Conservation (phyloP, 1,140 invertebrate species). For the Daktulosphaira vitifoliae region DNA sequence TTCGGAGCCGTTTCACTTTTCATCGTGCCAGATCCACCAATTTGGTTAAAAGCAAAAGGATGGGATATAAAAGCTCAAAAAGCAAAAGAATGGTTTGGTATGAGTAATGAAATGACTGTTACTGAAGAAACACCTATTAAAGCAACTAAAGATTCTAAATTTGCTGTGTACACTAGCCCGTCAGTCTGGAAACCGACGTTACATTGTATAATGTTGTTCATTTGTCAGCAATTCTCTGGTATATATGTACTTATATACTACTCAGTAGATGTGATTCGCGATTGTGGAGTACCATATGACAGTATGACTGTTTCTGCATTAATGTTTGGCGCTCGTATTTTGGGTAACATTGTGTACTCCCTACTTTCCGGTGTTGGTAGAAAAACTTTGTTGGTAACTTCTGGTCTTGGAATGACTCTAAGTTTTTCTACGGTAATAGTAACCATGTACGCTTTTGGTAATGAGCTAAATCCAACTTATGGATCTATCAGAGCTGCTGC, state of each 20-base stretch:
- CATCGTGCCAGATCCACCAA: not conserved
- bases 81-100: not conserved
- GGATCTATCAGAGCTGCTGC: not conserved
- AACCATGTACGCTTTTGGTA: not conserved
- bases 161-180: not conserved
- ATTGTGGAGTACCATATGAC: slow-evolving; percentile 36
- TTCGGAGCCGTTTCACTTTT: not conserved
- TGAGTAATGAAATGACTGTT: not conserved
- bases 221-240: slow-evolving; percentile 60
- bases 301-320: not conserved
- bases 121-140: no score
- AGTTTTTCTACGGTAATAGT: not conserved
- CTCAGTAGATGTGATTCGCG: slow-evolving; percentile 57
- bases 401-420: not conserved
- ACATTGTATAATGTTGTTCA: slow-evolving; percentile 54
- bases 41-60: not conserved
- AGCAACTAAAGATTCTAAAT: no score
- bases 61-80: not conserved
- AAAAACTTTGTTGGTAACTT: not conserved
- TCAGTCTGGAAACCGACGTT: slow-evolving; percentile 54
- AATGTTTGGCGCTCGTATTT: not conserved
- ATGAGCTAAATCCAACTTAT: not conserved
- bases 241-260: slow-evolving; percentile 71
- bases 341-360: not conserved
- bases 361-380: not conserved